A percentile compares a stretch with the other conserved stretches of the same genome.
Conservation (phyloP, 2,113 vertebrate species). For the Brachyistius frenatus region DNA sequence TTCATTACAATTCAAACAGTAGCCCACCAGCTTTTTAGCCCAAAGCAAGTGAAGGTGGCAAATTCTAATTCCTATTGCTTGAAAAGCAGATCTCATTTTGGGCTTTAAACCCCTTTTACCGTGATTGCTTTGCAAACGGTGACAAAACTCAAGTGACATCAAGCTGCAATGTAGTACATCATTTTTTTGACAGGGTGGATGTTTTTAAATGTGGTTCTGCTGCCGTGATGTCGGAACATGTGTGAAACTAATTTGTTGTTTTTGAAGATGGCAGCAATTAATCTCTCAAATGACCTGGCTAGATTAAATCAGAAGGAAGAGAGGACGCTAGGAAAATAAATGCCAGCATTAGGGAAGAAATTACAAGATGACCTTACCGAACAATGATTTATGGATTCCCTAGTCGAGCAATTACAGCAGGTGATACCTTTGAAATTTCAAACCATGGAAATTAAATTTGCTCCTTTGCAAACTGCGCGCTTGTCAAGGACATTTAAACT, state of each 20-base stretch:
- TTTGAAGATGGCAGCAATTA: constrained; percentile 84
- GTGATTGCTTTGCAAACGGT: constrained; percentile 19
- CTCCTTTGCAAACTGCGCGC: constrained; percentile 78
- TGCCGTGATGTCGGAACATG: constrained; percentile 68
- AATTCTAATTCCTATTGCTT: constrained; percentile 8
- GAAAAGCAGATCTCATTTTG: constrained; percentile 8
- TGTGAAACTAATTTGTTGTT: constrained; percentile 85
- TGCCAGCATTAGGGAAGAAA: constrained; percentile 83
- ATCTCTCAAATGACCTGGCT: constrained; percentile 82
- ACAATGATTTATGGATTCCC: constrained; percentile 86
- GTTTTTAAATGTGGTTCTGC: constrained; percentile 51
- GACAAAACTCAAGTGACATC: constrained; percentile 31
- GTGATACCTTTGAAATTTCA: constrained; percentile 84
- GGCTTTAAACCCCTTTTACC: background rate
- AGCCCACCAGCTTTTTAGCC: background rate
- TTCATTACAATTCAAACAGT: constrained; percentile 19
- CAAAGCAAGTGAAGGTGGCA: background rate
- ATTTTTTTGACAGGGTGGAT: constrained; percentile 28
- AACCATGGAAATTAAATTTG: constrained; percentile 83
- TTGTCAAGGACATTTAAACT: constrained; percentile 81
- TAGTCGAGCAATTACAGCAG: constrained; percentile 84
- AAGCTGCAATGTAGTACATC: constrained; percentile 18
- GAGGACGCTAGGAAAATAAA: constrained; percentile 81
- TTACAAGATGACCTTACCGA: constrained; percentile 86
- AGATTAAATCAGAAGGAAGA: constrained; percentile 82